Conservation (phyloP, 92 coral and sea anemone genomes). For the Parazoanthus darwini region DNA sequence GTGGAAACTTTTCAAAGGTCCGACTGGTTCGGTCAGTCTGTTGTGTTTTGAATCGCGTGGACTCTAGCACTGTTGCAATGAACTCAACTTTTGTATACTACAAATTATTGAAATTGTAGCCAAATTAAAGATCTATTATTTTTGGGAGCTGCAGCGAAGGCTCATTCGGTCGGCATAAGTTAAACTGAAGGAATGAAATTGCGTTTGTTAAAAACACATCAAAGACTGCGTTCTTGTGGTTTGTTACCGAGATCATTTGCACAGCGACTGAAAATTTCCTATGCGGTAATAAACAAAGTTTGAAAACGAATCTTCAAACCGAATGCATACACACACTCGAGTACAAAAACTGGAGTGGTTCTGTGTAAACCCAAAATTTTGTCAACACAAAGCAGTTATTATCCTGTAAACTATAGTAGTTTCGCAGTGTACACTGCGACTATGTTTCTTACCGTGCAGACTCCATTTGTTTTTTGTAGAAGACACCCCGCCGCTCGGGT, state of each 20-base stretch:
- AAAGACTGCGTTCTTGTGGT: not conserved
- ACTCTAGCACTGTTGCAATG: not conserved
- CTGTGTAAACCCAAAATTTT: not conserved
- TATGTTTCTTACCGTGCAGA: conserved; percentile 61
- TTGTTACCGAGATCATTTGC: not conserved
- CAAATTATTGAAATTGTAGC: no score
- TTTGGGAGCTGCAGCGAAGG: not conserved
- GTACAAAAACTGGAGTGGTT: no score
- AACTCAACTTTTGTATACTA: not conserved
- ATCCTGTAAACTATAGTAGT: not conserved
- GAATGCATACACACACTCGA: not conserved
- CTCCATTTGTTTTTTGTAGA: conserved; percentile 71
- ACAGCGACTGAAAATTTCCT: not conserved
- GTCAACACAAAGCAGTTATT: not conserved
- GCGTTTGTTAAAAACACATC: conserved; percentile 24
- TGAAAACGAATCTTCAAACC: not conserved
- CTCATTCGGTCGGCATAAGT: not conserved
- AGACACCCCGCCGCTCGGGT: conserved; percentile 73
- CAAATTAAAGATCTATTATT: no score
- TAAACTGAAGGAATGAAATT: not conserved
- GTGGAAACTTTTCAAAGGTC: not conserved
- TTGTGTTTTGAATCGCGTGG: not conserved
- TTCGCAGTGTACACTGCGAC: not conserved
- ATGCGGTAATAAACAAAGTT: not conserved
- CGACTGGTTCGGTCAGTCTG: not conserved